Evolutionary conservation across 2,113 vertebrate genomes (phyloP).

Genomic region (Bufo gargarizans): DNA sequence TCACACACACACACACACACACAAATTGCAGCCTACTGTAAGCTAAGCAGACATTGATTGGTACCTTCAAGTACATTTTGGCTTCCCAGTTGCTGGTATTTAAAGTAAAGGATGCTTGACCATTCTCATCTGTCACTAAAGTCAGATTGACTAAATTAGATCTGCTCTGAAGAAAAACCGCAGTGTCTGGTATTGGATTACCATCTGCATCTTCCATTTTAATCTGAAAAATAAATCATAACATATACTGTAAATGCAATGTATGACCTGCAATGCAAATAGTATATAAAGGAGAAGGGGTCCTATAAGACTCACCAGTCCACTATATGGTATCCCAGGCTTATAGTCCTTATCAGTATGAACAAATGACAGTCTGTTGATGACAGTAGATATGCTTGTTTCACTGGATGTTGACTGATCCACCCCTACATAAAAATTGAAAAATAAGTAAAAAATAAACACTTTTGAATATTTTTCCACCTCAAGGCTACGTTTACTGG

Average conservation of each 20-base stretch:
- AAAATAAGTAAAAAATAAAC: background rate
- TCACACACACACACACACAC: too few relatives aligned
- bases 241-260: background rate
- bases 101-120: constrained; percentile 60
- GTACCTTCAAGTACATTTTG: constrained; percentile 52
- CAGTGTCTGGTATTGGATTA: constrained; percentile 57
- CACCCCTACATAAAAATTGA: constrained; percentile 51
- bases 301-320: constrained; percentile 59
- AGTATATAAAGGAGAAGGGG: too few relatives aligned
- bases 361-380: constrained; percentile 61
- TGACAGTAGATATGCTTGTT: constrained; percentile 62
- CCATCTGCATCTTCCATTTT: constrained; percentile 63
- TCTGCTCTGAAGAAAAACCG: constrained; percentile 60
- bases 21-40: too few relatives aligned
- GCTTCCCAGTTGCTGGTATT: constrained; percentile 60
- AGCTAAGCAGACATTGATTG: background rate
- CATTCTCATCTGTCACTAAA: constrained; percentile 59
- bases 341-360: constrained; percentile 62
- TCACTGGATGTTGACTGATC: constrained; percentile 60
- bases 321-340: constrained; percentile 65
- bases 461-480: too few relatives aligned
- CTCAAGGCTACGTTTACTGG: too few relatives aligned
- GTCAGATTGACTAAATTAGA: constrained; percentile 54
- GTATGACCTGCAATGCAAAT: background rate
- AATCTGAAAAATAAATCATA: constrained; percentile 53